Percentiles rank a stretch among this genome's conserved stretches.
Conservation (phyloP, 2,113 vertebrate species). For the Vimba vimba region DNA sequence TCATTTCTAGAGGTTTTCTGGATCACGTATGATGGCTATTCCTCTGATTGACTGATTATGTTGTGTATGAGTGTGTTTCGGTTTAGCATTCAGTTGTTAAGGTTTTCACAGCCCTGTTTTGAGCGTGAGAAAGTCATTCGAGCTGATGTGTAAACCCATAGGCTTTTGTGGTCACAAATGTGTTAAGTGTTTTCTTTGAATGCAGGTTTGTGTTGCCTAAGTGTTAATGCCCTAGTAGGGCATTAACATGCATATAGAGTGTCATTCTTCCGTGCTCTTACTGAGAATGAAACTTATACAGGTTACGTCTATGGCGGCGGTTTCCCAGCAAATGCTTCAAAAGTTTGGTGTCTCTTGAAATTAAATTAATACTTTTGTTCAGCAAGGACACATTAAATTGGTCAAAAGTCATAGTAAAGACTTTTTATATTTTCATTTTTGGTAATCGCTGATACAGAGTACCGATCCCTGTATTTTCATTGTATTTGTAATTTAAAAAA, state of each 20-base stretch:
- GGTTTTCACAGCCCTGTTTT: neutral
- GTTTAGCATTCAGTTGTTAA: neutral
- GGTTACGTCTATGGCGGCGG: neutral
- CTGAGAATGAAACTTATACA: neutral
- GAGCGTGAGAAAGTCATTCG: constrained; percentile 30
- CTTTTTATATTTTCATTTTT: neutral
- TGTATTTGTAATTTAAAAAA: too few species aligned
- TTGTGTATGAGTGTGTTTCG: neutral
- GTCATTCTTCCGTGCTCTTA: neutral
- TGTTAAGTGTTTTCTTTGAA: constrained; percentile 3
- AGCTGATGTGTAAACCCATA: neutral
- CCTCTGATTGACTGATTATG: neutral
- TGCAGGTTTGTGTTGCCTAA: neutral
- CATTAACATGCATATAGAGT: neutral
- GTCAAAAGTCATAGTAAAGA: neutral
- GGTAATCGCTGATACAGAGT: too few species aligned
- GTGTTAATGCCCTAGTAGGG: neutral
- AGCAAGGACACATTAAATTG: neutral
- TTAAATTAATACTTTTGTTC: neutral
- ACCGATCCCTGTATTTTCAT: too few species aligned
- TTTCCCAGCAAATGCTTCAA: neutral
- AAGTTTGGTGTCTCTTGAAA: neutral
- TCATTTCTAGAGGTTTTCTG: neutral
- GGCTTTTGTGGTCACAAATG: constrained; percentile 12
- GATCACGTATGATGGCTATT: neutral